Evolutionary conservation across 2,113 vertebrate species (phyloP), one percentile per base, ranked within the genome.

Genomic region (Pangasianodon hypophthalmus): DNA sequence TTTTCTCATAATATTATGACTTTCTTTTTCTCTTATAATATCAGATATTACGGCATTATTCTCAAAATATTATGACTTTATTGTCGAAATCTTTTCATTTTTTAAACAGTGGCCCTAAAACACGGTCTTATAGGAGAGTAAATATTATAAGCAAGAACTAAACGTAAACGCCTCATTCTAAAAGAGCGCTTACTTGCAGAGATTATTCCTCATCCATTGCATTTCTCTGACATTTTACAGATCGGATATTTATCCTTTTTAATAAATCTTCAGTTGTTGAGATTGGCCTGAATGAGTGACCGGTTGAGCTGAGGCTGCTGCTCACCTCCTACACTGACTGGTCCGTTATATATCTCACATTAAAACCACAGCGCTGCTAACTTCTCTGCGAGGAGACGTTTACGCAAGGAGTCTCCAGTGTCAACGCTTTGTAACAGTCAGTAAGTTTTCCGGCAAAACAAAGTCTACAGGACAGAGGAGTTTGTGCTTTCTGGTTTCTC

Each of bases 271-370:
- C 52, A 84, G 48, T 73, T 93, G 93, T 86, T 93, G 90, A 79
- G 86, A 37, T 37, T 37, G 92, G 90, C 88, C 90, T 87, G 88
- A 92, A 92, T 90, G 90, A 92, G 79, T 87, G 91, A 91, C 62
- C 86, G 89, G 89, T 80, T 92, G 89, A 92, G 90, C 91, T 91
- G 91, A 19, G 75, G 92, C 89, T 92, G 92, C 82, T 91, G 92
- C 89, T 89, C 92, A 89, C 90, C 29, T 80, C 29, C 9, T 48
- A n/a, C 52, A n/a, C 24, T 75, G 41, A 26, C 62, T 3, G 21
- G 41, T 26, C 73, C 8, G 11, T 77, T 24, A 44, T 73, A 21
- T 73, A 69, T 69, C 18, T 6, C 67, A 73, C 44, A 73, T 37
- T 37, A 73, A 29, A 13, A n/a, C 64, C 14, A 71, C 29, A n/a